These are phyloP conservation scores for Podargus strigoides DNA, from an alignment of 2,797 vertebrate genomes.

Conservation along the genomic window DNA sequence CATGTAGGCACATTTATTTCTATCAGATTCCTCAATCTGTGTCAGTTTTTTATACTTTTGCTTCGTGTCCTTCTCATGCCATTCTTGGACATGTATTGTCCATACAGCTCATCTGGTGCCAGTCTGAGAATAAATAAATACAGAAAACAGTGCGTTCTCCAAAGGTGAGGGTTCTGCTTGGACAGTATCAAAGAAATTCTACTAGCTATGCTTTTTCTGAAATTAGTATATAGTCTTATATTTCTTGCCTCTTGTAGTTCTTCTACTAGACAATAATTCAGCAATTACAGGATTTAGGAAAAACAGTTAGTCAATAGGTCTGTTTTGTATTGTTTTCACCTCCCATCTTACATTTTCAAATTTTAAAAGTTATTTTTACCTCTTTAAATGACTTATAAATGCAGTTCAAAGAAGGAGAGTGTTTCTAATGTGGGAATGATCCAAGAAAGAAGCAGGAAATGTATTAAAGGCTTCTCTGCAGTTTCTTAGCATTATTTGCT, in stretches of 20 bases:
- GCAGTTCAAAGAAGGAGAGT: not conserved
- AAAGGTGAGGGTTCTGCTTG: not conserved
- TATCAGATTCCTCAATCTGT: not conserved
- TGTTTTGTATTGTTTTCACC: not conserved
- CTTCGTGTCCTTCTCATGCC: not conserved
- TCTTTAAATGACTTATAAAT: not conserved
- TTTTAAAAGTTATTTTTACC: not conserved
- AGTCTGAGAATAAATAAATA: not conserved
- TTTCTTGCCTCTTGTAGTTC: not conserved
- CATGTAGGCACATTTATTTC: not conserved
- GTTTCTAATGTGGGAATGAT: not conserved
- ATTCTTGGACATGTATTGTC: not conserved
- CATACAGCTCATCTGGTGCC: not conserved
- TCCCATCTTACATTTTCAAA: not conserved
- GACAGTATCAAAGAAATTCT: not conserved
- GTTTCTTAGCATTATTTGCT: conserved; percentile 9
- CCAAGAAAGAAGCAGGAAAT: conserved; percentile 36
- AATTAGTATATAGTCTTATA: not conserved
- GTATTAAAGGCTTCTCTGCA: not conserved
- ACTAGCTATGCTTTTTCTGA: not conserved
- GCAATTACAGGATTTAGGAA: not conserved
- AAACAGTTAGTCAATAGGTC: not conserved
- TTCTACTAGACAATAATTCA: not conserved
- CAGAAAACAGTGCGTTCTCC: not conserved
- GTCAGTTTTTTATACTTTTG: not conserved